These are phyloP conservation scores for Apteryx owenii DNA, from an alignment of 2,113 vertebrate genomes.

Conservation along the genomic window DNA sequence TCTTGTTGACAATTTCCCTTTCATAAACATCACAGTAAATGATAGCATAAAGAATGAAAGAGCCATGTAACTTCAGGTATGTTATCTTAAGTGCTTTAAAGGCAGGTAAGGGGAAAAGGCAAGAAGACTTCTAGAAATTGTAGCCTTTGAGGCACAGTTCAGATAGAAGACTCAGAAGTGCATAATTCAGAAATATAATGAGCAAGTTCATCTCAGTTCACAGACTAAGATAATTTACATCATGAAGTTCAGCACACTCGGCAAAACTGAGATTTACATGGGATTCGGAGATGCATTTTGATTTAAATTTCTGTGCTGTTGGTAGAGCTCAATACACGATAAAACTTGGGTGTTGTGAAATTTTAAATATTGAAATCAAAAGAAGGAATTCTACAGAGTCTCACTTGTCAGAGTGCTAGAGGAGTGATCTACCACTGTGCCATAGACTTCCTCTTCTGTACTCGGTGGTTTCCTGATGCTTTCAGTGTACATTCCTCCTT, in stretches of 20 bases:
- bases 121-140: neutral
- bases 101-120: neutral
- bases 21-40: neutral
- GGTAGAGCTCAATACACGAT: neutral
- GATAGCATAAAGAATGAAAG: neutral
- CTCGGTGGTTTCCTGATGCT: neutral
- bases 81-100: neutral
- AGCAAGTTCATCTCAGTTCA: neutral
- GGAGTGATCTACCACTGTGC: neutral
- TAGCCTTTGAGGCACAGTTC: neutral
- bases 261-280: neutral
- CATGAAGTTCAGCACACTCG: neutral
- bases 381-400: neutral
- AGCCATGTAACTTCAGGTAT: neutral
- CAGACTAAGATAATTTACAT: neutral
- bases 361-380: neutral
- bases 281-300: neutral
- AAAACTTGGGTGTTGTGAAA: neutral
- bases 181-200: neutral
- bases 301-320: neutral
- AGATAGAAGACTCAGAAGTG: neutral
- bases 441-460: neutral
- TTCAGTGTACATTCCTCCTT: accelerated
- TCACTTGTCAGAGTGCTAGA: neutral
- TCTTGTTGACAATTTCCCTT: neutral